phyloP scores from a whole-genome alignment of 2,113 vertebrate species.

The Sarotherodon lohbergeri region DNA sequence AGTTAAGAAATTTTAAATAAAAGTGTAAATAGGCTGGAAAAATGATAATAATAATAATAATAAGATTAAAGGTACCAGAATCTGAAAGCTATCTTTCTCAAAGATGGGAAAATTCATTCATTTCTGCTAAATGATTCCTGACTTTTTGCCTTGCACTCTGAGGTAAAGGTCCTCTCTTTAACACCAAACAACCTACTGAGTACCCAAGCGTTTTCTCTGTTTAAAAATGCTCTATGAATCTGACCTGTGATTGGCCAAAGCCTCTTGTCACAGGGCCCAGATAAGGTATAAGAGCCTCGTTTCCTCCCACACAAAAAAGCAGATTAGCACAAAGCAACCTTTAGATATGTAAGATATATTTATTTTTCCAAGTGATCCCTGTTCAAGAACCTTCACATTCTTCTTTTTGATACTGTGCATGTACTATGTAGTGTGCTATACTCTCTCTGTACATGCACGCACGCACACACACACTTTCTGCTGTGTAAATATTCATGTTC shows the following conservation, averaged over 20 bases:
- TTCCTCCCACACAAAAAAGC: background rate
- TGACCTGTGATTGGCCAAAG: background rate
- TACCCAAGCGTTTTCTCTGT: background rate
- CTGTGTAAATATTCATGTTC: constrained; percentile 29
- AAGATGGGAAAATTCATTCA: background rate
- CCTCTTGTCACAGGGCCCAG: background rate
- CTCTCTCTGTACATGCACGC: background rate
- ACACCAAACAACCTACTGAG: background rate
- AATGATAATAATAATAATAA: background rate
- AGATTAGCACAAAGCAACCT: background rate
- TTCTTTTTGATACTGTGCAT: background rate
- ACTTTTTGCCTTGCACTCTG: background rate
- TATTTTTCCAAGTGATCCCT: background rate
- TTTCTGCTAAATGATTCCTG: background rate
- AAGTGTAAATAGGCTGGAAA: background rate
- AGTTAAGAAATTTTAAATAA: background rate
- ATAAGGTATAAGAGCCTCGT: background rate
- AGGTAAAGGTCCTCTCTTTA: background rate
- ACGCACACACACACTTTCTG: background rate
- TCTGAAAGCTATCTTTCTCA: too few relatives aligned
- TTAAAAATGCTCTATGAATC: background rate
- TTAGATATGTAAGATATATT: background rate
- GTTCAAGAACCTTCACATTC: background rate
- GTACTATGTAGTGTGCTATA: background rate
- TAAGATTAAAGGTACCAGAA: background rate